Evolutionary conservation across 2,888 invertebrate species (phyloP), one percentile per base, ranked within the genome.

Genomic region (Brachyopa scutellaris): DNA sequence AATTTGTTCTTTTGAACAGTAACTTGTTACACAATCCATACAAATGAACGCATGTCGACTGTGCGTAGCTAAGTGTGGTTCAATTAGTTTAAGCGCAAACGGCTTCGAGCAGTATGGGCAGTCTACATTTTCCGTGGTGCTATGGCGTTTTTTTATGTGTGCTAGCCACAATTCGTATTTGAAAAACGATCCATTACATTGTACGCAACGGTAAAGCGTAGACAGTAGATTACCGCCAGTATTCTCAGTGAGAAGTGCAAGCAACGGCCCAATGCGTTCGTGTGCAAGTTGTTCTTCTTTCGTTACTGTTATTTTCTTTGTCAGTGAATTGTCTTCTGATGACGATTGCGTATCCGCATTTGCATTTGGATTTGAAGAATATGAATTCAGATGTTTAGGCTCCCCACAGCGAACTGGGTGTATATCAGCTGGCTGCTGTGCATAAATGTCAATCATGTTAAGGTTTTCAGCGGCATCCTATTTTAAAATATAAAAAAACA

Each of bases 121-220:
- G 0, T n/a, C 9, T 0, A 55, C 31, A 5, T 4, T 11, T 1
- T 31, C 9, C 0, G 2, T 15, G 2, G 67, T 53, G n/a, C 61
- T 40, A 53, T 87, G 87, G 0, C 85, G 84, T 3, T 33, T 11
- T 5, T 9, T 67, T 74, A 87, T 79, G 23, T 86, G 87, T 1
- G 74, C 80, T 15, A 69, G 38, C 87, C 86, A 87, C 4, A 85
- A 45, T 2, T 84, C 84, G 23, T 79, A 84, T 19, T 69, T 72
- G 2, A 85, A 84, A 66, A 86, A 86, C 23, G 85, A 85, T 7
- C 85, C 86, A 2, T 77, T 83, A 38, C 87, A 87, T 11, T 69
- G 17, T 0, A 85, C 78, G 15, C 87, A 87, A 5, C 79, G 85
- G 36, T 85, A 87, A 0, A 87, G 77, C 1, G 8, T 38, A 8